phyloP scores from a whole-genome alignment of 1,140 invertebrate genomes.

The Drosophila ohnishii region DNA sequence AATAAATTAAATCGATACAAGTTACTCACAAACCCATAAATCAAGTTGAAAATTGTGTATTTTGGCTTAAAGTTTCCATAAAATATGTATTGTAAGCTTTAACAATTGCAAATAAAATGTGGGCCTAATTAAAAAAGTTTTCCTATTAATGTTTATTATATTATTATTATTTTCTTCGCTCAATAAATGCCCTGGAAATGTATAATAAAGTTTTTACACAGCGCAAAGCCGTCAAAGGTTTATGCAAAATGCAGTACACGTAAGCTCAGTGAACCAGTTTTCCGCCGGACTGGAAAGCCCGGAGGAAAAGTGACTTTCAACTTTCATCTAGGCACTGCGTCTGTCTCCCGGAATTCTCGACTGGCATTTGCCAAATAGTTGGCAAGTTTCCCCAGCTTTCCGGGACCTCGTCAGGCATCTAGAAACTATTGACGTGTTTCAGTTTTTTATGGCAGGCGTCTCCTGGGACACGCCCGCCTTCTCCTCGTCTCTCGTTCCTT shows the following conservation, averaged over 20 bases:
- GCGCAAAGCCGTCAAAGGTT: neutral
- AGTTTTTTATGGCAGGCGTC: conserved; percentile 36
- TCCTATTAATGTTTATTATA: neutral
- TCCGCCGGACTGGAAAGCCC: neutral
- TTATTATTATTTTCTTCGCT: neutral
- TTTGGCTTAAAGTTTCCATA: neutral
- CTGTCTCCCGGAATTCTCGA: conserved; percentile 24
- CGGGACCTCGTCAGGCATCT: conserved; percentile 14
- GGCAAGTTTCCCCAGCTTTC: conserved; percentile 24
- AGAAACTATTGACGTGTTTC: conserved; percentile 53
- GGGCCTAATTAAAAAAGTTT: neutral
- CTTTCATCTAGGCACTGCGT: conserved; percentile 26
- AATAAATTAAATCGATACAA: neutral
- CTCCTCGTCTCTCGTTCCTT: neutral
- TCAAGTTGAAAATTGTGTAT: neutral
- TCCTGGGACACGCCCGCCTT: conserved; percentile 12
- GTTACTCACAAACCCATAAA: neutral
- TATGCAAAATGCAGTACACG: conserved; percentile 9
- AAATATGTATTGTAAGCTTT: neutral
- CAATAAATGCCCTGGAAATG: conserved; percentile 3
- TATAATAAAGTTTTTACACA: neutral
- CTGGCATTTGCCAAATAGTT: conserved; percentile 63
- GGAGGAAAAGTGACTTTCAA: conserved; percentile 10
- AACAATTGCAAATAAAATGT: neutral
- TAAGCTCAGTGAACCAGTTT: conserved; percentile 6